Percentiles rank a stretch among this genome's conserved stretches.
These are phyloP conservation scores for Aviceda subcristata DNA, from an alignment of 2,113 vertebrate genomes.

Conservation along the genomic window DNA sequence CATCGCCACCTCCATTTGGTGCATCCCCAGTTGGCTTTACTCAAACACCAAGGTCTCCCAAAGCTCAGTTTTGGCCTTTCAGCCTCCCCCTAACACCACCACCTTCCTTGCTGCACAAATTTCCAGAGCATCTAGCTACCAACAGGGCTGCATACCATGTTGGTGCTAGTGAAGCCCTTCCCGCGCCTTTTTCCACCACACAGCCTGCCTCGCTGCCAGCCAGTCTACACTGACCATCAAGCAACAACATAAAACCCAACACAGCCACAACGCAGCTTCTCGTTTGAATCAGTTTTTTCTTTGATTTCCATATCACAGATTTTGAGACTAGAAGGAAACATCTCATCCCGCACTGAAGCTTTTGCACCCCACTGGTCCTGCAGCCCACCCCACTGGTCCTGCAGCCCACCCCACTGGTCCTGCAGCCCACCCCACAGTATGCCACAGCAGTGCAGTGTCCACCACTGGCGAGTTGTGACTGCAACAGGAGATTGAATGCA, in stretches of 20 bases:
- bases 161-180: neutral
- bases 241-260: neutral
- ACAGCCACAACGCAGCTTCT: neutral
- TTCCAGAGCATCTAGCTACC: neutral
- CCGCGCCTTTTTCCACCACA: neutral
- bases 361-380: neutral
- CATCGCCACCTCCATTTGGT: neutral
- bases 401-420: neutral
- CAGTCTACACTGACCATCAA: neutral
- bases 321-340: neutral
- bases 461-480: accelerated
- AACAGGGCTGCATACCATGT: neutral
- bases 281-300: neutral
- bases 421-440: neutral
- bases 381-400: neutral
- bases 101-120: neutral
- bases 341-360: accelerated
- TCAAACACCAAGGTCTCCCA: neutral
- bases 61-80: neutral
- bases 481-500: neutral
- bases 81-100: neutral
- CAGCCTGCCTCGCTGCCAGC: accelerated
- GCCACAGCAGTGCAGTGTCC: neutral
- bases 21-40: neutral
- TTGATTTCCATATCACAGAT: neutral